phyloP scores from a whole-genome alignment of 2,888 invertebrate species.

The Lepidocyrtoides sp. region DNA sequence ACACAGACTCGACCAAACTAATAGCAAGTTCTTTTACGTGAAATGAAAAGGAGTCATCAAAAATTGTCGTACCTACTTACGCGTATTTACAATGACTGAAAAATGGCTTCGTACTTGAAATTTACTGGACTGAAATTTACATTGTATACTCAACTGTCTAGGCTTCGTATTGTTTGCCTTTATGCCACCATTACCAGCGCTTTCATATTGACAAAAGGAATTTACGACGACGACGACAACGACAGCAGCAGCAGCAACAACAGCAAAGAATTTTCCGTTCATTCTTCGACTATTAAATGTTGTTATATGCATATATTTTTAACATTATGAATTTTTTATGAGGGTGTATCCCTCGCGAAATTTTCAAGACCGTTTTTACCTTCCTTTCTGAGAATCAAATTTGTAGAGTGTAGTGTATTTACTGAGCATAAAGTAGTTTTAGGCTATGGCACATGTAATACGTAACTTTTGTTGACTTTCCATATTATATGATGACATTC shows the following conservation, averaged over 20 bases:
- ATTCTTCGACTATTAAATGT: background rate
- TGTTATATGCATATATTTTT: background rate
- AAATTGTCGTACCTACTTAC: background rate
- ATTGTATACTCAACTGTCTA: background rate
- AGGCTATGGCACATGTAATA: background rate
- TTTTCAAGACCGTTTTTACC: background rate
- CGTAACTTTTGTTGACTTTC: slow-evolving; percentile 15
- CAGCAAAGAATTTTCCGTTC: background rate
- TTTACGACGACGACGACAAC: background rate
- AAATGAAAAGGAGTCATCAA: slow-evolving; percentile 21
- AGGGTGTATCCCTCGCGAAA: background rate
- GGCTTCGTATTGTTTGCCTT: background rate
- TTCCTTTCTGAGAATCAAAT: background rate
- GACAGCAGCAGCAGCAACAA: no score
- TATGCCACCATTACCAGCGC: background rate
- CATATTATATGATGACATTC: background rate
- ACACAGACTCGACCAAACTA: background rate
- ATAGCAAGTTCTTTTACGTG: background rate
- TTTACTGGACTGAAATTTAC: background rate
- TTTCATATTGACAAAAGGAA: slow-evolving; percentile 32
- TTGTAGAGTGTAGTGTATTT: background rate
- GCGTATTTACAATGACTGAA: no score
- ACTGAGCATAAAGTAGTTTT: background rate
- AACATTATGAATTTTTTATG: background rate
- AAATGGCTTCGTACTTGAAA: slow-evolving; percentile 3